Conservation (phyloP, 2,888 invertebrate genomes). For the Chromoteleia sp. region DNA sequence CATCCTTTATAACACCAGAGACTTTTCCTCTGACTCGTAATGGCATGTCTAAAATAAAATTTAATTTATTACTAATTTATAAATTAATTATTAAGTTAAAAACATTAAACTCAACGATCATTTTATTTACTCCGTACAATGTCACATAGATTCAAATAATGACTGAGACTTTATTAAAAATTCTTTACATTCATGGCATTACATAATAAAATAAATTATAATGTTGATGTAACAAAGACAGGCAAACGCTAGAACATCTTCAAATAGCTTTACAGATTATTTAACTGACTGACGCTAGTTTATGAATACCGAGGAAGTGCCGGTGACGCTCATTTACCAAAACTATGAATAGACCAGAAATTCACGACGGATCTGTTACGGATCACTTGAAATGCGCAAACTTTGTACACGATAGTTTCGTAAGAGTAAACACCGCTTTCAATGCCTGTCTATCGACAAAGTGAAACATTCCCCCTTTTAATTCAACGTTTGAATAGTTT, state of each 20-base stretch:
- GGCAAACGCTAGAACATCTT: conserved; percentile 38
- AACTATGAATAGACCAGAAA: conserved; percentile 81
- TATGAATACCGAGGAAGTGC: conserved; percentile 51
- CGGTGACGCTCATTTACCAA: conserved; percentile 63
- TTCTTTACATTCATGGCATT: no score
- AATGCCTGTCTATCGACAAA: background rate
- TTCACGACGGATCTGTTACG: conserved; percentile 48
- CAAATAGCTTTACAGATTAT: conserved; percentile 69
- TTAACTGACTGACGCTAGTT: conserved; percentile 57
- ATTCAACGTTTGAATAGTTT: background rate
- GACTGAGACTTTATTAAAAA: no score
- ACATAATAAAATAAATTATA: background rate
- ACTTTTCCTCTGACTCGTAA: conserved; percentile 95
- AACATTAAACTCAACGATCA: background rate
- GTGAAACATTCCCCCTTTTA: background rate
- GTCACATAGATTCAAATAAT: no score
- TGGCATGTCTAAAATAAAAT: conserved; percentile 88
- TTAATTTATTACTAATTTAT: background rate
- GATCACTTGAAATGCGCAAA: conserved; percentile 45
- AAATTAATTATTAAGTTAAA: no score
- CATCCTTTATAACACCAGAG: conserved; percentile 92
- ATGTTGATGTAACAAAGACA: conserved; percentile 11
- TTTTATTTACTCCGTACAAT: no score
- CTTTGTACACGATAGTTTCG: conserved; percentile 44
- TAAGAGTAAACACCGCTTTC: conserved; percentile 29